These are phyloP conservation scores for Drosophila setifemur DNA, from an alignment of 1,140 invertebrate species.

Conservation along the genomic window DNA sequence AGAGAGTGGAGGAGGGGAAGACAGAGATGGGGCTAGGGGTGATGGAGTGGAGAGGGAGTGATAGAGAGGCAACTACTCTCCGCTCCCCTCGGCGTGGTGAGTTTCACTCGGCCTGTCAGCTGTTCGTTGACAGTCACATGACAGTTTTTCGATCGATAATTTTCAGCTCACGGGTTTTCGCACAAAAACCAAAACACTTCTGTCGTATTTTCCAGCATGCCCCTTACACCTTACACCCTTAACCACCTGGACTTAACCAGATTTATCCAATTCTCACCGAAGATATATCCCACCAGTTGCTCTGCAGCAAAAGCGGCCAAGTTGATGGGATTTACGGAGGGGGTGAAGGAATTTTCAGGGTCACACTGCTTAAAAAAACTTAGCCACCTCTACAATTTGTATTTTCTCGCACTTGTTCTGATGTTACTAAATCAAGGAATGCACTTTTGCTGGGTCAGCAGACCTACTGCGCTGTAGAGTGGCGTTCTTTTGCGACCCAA, in stretches of 20 bases:
- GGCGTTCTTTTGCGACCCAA: constrained; percentile 9
- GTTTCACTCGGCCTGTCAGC: constrained; percentile 54
- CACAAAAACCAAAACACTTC: constrained; percentile 46
- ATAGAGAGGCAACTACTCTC: constrained; percentile 8
- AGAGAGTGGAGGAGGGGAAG: neutral
- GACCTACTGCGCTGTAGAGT: constrained; percentile 36
- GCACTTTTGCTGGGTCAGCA: constrained; percentile 46
- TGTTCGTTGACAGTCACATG: constrained; percentile 78
- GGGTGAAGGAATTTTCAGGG: constrained; percentile 53
- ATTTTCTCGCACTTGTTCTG: constrained; percentile 9
- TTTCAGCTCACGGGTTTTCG: constrained; percentile 72
- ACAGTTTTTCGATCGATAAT: constrained; percentile 77
- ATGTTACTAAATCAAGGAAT: neutral
- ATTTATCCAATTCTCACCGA: constrained; percentile 4
- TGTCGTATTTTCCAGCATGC: constrained; percentile 45
- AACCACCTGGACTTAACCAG: constrained; percentile 10
- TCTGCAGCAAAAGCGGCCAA: neutral
- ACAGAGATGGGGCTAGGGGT: neutral
- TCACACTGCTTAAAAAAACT: constrained; percentile 36
- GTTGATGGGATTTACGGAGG: neutral
- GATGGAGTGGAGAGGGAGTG: constrained; percentile 12
- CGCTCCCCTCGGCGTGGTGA: constrained; percentile 42
- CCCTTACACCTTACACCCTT: neutral
- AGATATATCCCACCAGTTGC: neutral
- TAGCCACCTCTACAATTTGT: constrained; percentile 28